Base-by-base conservation (phyloP, 2,797 vertebrate genomes). In the Scomberomorus guttatus region DNA sequence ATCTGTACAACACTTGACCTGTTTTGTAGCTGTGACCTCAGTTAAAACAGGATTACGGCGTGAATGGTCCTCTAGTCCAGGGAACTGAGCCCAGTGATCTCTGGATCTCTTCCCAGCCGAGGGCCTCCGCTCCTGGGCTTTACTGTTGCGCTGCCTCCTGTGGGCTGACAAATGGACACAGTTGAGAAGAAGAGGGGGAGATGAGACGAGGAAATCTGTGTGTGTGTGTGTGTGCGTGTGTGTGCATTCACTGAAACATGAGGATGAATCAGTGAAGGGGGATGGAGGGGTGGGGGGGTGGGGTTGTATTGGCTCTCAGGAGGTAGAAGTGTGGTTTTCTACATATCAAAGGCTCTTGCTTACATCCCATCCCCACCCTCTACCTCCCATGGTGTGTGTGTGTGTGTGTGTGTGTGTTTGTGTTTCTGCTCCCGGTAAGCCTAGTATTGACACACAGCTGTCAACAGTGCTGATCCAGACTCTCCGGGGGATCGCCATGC, bases 341-440 rank as follows among this genome's bases (percentile, higher is more conserved):
- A 75, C 91, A 93, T 92, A 94, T 95, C 93, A 94, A 94, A 94
- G 91, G 82, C 79, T 78, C 55, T 54, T 79, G 67, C 82, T 79
- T 62, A 24, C 75, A 70, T 78, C 72, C 79, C 63, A 65, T 51
- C 87, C 76, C 75, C 79, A 78, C 86, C 78, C 84, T 76, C 72
- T 61, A 86, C 89, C 90, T 82, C 91, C 91, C 74, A 34, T 22
- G 7, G 86, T 82, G 87, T 52, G 80, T 71, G 78, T 59, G 44
- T 42, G 72, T 51, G 66, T 63, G 39, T 66, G 62, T 42, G 71
- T 68, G 69, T 32, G 62, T 32, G 34, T 59, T 52, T 51, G 63
- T 44, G 42, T 76, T 75, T 84, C 58, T 72, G 74, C 81, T 86
- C 67, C 80, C 29, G 8, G 70, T 85, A 74, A 87, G 82, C 78